These are phyloP conservation scores for Paramormyrops hopkinsi DNA, from an alignment of 2,797 vertebrate species.

Conservation along the genomic window DNA sequence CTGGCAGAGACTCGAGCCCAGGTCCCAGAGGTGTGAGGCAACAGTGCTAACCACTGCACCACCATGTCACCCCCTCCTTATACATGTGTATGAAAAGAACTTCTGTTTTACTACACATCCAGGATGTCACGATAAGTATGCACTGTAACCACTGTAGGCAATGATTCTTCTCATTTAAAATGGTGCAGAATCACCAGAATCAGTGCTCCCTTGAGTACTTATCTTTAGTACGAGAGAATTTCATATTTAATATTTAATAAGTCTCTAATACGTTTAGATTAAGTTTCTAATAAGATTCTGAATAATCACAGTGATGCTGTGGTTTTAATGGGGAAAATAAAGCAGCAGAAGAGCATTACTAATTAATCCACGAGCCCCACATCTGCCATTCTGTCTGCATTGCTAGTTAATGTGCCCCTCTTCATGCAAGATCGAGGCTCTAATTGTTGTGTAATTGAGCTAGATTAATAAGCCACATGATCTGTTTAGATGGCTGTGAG, in stretches of 20 bases:
- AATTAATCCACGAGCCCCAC: slow-evolving; percentile 18
- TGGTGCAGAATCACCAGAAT: background rate
- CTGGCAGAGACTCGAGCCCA: too few relatives aligned
- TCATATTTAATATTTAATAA: slow-evolving; percentile 3
- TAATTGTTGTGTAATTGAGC: background rate
- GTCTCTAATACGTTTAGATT: slow-evolving; percentile 8
- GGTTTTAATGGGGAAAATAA: slow-evolving; percentile 12
- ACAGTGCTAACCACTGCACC: too few relatives aligned
- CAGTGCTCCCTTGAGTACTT: background rate
- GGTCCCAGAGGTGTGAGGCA: too few relatives aligned
- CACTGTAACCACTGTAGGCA: background rate
- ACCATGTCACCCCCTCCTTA: background rate
- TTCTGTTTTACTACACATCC: background rate
- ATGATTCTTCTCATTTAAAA: background rate
- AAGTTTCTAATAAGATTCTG: slow-evolving; percentile 17
- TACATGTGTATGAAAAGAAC: background rate
- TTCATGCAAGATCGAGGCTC: background rate
- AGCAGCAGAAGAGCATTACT: slow-evolving; percentile 2
- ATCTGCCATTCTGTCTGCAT: slow-evolving; percentile 10
- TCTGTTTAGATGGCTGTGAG: background rate
- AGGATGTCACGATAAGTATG: background rate
- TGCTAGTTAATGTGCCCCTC: background rate
- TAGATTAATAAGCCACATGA: background rate
- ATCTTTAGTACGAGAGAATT: background rate
- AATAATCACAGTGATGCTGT: background rate